These are phyloP conservation scores for Papilio demoleus DNA, from an alignment of 2,888 invertebrate genomes.

Conservation along the genomic window DNA sequence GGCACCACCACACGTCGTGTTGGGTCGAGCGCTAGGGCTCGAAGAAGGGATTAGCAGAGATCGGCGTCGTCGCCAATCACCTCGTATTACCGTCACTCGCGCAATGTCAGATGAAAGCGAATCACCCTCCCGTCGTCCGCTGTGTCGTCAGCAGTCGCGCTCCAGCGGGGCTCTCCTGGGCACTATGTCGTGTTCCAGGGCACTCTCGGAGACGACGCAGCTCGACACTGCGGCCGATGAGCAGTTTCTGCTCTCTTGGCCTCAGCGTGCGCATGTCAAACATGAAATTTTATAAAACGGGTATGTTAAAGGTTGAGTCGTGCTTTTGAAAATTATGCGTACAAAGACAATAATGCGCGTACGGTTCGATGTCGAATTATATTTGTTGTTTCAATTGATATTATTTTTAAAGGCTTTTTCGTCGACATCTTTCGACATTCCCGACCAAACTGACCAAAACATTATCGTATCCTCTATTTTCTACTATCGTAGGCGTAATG, in stretches of 20 bases:
- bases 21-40: conserved; percentile 84
- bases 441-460: conserved; percentile 73
- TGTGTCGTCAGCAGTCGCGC: conserved; percentile 78
- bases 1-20: conserved; percentile 84
- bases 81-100: conserved; percentile 88
- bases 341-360: conserved; percentile 71
- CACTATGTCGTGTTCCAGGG: conserved; percentile 77
- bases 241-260: conserved; percentile 83
- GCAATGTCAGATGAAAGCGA: conserved; percentile 90
- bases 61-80: conserved; percentile 81
- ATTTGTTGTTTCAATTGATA: conserved; percentile 62
- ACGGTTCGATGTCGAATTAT: conserved; percentile 67
- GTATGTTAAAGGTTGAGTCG: conserved; percentile 53
- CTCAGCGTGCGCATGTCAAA: conserved; percentile 62
- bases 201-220: conserved; percentile 63
- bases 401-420: conserved; percentile 71
- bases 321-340: conserved; percentile 41
- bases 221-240: conserved; percentile 72
- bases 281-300: conserved; percentile 76
- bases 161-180: conserved; percentile 79
- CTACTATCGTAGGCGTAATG: conserved; percentile 70
- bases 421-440: conserved; percentile 66
- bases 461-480: conserved; percentile 71
- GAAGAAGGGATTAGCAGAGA: conserved; percentile 70
- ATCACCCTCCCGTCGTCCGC: conserved; percentile 77